Conservation (phyloP, 1,140 invertebrate species). For the Trissolcus basalis region DNA sequence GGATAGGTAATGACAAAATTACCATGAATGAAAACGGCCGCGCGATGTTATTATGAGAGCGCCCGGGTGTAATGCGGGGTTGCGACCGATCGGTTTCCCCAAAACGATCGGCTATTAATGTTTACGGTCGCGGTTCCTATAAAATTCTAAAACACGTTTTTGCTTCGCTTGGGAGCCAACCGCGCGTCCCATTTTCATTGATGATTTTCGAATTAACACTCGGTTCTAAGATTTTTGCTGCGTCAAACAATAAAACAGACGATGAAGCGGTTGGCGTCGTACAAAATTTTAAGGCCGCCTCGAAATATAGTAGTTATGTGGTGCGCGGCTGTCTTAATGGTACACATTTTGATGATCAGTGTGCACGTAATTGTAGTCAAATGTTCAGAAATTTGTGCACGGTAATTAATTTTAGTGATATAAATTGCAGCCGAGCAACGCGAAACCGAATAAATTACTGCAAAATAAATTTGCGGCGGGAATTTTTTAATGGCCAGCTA, state of each 20-base stretch:
- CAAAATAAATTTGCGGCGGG: constrained; percentile 1
- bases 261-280: constrained; percentile 19
- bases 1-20: constrained; percentile 65
- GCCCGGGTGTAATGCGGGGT: constrained; percentile 61
- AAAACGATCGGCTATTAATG: constrained; percentile 22
- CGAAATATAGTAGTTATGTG: constrained; percentile 34
- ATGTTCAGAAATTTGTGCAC: constrained; percentile 22
- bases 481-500: constrained; percentile 25
- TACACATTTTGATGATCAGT: constrained; percentile 19
- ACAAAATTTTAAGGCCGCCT: constrained; percentile 12
- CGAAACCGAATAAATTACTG: constrained; percentile 12
- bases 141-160: neutral
- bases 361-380: constrained; percentile 31
- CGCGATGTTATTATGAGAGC: constrained; percentile 65
- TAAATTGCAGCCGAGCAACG: constrained; percentile 26
- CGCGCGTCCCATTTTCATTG: constrained; percentile 21
- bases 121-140: no score
- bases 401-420: constrained; percentile 45
- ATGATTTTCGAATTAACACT: constrained; percentile 40
- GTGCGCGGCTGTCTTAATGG: constrained; percentile 7
- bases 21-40: constrained; percentile 61
- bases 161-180: constrained; percentile 13
- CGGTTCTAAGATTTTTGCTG: neutral
- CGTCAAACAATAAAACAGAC: constrained; percentile 28
- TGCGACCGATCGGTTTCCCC: constrained; percentile 29